Evolutionary conservation across 1,140 invertebrate species (phyloP).

Genomic region (Carposina sasakii): DNA sequence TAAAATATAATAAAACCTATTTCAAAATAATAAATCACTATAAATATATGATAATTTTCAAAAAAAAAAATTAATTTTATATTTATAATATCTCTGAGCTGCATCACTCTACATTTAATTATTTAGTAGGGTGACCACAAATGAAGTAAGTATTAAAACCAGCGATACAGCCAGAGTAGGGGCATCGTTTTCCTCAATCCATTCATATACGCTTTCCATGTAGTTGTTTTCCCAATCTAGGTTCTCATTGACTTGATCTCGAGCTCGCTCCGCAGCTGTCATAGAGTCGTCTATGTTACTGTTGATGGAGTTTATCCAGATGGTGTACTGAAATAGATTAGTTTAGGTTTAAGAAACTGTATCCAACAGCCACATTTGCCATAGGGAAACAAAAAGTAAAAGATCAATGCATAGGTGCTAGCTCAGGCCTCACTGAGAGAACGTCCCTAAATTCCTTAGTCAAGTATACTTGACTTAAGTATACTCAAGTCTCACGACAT

Average conservation of each 20-base stretch:
- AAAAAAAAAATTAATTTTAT: not conserved
- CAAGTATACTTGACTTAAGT: not conserved
- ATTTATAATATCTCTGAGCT: not conserved
- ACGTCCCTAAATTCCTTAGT: not conserved
- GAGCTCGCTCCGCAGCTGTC: slow-evolving; percentile 24
- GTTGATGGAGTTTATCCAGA: slow-evolving; percentile 36
- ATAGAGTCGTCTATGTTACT: slow-evolving; percentile 40
- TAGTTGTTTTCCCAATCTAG: slow-evolving; percentile 27
- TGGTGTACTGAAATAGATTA: slow-evolving; percentile 41
- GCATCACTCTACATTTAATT: slow-evolving; percentile 22
- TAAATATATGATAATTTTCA: not conserved
- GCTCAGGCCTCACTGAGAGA: too few relatives aligned
- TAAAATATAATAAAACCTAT: not conserved
- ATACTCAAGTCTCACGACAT: too few relatives aligned
- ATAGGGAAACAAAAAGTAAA: slow-evolving; percentile 6
- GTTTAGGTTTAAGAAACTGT: not conserved
- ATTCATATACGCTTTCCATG: slow-evolving; percentile 44
- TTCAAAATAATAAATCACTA: not conserved
- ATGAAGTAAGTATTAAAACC: slow-evolving; percentile 31
- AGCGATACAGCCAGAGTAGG: slow-evolving; percentile 38
- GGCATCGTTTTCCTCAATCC: slow-evolving; percentile 59
- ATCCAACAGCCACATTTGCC: not conserved
- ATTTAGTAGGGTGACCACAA: slow-evolving; percentile 44
- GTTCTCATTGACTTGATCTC: slow-evolving; percentile 22
- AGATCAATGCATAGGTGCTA: too few relatives aligned